A percentile compares a stretch with the other conserved stretches of the same genome.
phyloP scores from a whole-genome alignment of 1,140 invertebrate genomes.

The Saccostrea cuccullata region DNA sequence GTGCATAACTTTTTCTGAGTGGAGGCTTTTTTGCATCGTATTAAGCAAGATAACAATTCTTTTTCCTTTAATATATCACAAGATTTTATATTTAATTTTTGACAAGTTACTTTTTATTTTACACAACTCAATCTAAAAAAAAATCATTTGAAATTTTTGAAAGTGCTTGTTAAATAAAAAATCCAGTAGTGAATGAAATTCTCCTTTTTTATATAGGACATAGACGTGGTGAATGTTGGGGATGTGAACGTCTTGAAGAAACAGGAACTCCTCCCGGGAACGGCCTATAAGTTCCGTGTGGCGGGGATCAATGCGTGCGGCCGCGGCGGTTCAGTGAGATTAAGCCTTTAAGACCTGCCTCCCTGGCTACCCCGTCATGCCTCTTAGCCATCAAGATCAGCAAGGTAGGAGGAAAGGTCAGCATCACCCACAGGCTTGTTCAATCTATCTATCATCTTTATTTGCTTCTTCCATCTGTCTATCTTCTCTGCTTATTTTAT shows the following conservation, averaged over 20 bases:
- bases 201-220: slow-evolving; percentile 68
- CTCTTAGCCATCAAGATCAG: slow-evolving; percentile 99
- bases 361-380: slow-evolving; percentile 96
- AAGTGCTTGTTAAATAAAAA: too few relatives aligned
- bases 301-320: slow-evolving; percentile 98
- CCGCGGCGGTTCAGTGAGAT: slow-evolving; percentile 95
- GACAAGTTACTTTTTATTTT: too few relatives aligned
- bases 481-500: not conserved
- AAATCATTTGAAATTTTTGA: too few relatives aligned
- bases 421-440: slow-evolving; percentile 18
- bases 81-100: too few relatives aligned
- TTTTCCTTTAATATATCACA: too few relatives aligned
- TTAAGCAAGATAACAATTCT: too few relatives aligned
- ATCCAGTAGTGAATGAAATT: not conserved
- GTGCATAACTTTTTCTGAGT: too few relatives aligned
- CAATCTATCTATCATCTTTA: not conserved
- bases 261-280: slow-evolving; percentile 88
- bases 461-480: slow-evolving; percentile 13
- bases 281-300: slow-evolving; percentile 97
- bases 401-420: slow-evolving; percentile 83
- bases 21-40: too few relatives aligned
- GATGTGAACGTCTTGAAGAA: slow-evolving; percentile 81
- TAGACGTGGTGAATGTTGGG: slow-evolving; percentile 78
- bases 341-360: slow-evolving; percentile 97
- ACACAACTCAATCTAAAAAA: too few relatives aligned